These are phyloP conservation scores for Cricetomys ansorgei DNA, from an alignment of 2,113 vertebrate genomes.

Conservation along the genomic window DNA sequence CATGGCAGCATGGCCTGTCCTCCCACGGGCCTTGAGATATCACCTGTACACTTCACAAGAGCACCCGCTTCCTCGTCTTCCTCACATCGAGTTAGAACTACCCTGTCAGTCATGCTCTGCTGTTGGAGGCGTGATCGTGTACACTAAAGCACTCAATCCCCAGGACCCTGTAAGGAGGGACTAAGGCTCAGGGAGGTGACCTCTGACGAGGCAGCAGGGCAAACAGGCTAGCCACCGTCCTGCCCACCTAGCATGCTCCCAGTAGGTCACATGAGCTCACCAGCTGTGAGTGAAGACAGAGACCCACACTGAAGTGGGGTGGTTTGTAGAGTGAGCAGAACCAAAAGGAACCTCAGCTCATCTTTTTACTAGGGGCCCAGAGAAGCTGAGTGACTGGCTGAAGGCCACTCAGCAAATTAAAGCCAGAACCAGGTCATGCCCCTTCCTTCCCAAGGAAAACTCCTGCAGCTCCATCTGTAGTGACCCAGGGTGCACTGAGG, in stretches of 20 bases:
- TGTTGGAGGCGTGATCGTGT: no score
- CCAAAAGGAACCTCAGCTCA: neutral
- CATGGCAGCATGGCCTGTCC: neutral
- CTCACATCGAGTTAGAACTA: neutral
- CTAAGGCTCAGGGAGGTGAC: neutral
- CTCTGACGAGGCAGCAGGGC: no score
- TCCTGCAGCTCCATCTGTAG: neutral
- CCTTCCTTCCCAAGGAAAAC: neutral
- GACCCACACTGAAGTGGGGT: rapidly evolving
- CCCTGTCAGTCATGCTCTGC: neutral
- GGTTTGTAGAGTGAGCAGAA: neutral
- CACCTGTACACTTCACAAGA: rapidly evolving
- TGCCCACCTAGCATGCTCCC: neutral
- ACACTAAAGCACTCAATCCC: neutral
- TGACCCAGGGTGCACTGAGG: neutral
- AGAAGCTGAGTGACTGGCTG: slow-evolving; percentile 10
- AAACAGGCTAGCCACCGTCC: neutral
- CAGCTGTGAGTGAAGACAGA: rapidly evolving
- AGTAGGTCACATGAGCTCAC: rapidly evolving
- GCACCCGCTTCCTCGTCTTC: neutral
- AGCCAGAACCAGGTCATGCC: neutral
- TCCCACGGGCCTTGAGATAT: neutral
- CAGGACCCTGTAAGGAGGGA: neutral
- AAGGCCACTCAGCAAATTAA: slow-evolving; percentile 17
- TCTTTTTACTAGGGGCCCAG: neutral